Conservation (phyloP, 1,140 invertebrate species). For the Elymnias hypermnestra region DNA sequence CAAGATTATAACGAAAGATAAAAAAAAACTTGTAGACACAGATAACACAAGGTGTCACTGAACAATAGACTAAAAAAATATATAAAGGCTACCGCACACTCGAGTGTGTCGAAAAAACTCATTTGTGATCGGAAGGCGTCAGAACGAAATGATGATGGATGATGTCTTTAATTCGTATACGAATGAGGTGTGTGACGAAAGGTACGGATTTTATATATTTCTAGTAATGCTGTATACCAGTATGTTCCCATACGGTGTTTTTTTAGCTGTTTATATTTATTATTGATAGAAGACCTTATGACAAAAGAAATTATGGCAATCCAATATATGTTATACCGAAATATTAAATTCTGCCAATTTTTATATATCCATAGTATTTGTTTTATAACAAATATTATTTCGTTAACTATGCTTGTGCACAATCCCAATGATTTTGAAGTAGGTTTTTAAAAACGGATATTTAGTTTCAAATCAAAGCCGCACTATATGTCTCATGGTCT, state of each 20-base stretch:
- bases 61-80: constrained; percentile 25
- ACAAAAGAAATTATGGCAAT: too few species aligned
- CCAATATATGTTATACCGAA: too few species aligned
- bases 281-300: too few species aligned
- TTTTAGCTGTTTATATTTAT: not conserved
- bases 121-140: constrained; percentile 34
- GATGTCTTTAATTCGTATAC: constrained; percentile 27
- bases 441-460: too few species aligned
- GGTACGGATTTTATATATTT: constrained; percentile 18
- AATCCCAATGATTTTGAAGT: too few species aligned
- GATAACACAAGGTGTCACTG: constrained; percentile 26
- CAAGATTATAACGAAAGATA: constrained; percentile 4
- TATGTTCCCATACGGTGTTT: constrained; percentile 7
- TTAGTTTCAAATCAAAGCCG: too few species aligned
- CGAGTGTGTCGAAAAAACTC: constrained; percentile 33
- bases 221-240: constrained; percentile 22
- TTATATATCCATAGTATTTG: too few species aligned
- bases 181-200: constrained; percentile 34
- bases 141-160: constrained; percentile 45
- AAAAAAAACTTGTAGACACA: constrained; percentile 15
- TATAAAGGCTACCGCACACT: constrained; percentile 30
- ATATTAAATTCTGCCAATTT: too few species aligned
- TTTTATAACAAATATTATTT: too few species aligned
- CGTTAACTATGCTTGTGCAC: too few species aligned
- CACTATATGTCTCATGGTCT: too few species aligned